Conservation (phyloP, 2,797 vertebrate species). For the Crax fasciolata region DNA sequence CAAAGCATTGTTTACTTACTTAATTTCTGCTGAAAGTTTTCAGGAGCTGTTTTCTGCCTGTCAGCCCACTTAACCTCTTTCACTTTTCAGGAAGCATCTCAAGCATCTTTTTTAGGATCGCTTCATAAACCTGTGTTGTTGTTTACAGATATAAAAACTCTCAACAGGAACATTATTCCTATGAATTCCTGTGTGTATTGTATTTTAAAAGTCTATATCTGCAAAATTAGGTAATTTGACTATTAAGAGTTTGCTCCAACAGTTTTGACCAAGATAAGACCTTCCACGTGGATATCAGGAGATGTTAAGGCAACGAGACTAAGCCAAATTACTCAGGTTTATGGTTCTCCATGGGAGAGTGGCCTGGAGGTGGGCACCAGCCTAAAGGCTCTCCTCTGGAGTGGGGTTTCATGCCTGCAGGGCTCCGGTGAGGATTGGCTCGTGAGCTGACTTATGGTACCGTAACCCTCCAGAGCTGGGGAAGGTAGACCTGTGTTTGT, state of each 20-base stretch:
- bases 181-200: neutral
- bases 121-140: neutral
- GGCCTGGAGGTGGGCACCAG: neutral
- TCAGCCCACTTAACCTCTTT: neutral
- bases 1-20: slow-evolving; percentile 10
- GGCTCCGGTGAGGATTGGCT: neutral
- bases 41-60: slow-evolving; percentile 28
- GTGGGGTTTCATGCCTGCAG: neutral
- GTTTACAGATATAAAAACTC: slow-evolving; percentile 27
- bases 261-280: neutral
- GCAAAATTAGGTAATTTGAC: neutral
- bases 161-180: neutral
- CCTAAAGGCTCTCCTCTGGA: neutral
- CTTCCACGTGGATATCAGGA: neutral
- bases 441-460: neutral
- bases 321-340: neutral
- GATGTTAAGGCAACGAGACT: neutral
- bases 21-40: slow-evolving; percentile 49
- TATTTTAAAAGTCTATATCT: neutral
- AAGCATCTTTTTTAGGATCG: neutral
- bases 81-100: neutral
- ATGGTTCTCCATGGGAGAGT: neutral
- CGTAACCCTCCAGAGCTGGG: neutral
- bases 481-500: neutral
- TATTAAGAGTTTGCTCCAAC: neutral